Base-by-base conservation (phyloP, 2,113 vertebrate species). In the Gavialis gangeticus region DNA sequence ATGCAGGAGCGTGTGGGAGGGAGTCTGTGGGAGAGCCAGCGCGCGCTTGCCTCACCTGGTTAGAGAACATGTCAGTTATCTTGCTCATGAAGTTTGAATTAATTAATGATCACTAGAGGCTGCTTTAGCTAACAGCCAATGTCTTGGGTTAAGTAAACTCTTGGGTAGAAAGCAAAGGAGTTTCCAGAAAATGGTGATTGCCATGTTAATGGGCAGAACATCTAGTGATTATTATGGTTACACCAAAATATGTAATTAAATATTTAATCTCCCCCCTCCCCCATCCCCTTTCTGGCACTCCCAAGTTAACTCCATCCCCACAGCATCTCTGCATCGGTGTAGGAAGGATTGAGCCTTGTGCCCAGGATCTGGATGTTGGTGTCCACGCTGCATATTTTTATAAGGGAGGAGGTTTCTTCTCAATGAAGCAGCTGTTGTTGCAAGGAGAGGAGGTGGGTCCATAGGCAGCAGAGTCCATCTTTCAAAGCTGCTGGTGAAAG, bases 271-370 rank as follows among this genome's bases (percentile, higher is more conserved):
- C 87, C 73, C 25, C 25, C 63, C 59, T 79, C 34, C 34, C 76
- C 27, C 21, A 63, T 15, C 67, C 78, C 15, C 12, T 0, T 55
- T 14, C 34, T n/a, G 4, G 82, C 62, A 4, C 78, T 89, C 75
- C 59, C 79, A 30, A 69, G 34, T 69, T 10, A 69, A 85, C 85
- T 92, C 67, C 0, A 0, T 57, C 90, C 82, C 0, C 0, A 67
- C 5, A 1, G 18, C 82, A 46, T 84, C 90, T 75, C 90, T 30
- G 58, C 2, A 0, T 63, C 82, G 54, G 87, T 84, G 87, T 28
- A 83, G 80, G 79, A 0, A 87, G 67, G 85, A 15, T 1, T 94
- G 88, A 57, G 27, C 75, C 83, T 69, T 89, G 60, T 96, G 87
- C 88, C 84, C 69, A 75, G 77, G 89, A 80, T 69, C 24, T 4